Base-by-base conservation (phyloP, 2,113 vertebrate species). In the Danio rerio region DNA sequence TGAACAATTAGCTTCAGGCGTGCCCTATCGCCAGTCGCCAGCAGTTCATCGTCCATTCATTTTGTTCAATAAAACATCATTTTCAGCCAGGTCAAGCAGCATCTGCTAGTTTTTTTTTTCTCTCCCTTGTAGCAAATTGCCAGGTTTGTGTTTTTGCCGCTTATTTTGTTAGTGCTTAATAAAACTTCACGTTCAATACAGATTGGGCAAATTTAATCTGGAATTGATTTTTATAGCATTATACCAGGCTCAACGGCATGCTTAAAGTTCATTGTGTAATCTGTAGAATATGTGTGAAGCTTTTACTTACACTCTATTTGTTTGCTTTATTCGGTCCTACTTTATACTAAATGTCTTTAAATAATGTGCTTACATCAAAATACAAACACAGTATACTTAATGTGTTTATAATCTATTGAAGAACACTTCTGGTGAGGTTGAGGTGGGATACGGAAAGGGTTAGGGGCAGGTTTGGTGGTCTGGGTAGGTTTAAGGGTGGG, bases 231-330 rank as follows among this genome's bases (percentile, higher is more conserved):
- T 81, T 59, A 71, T 85, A 77, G 4, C 69, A 49, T 18, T 31
- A 65, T 55, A 15, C 13, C 73, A 42, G 80, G 85, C 52, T 86
- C 84, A 89, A 88, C 88, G 0, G 7, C 50, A 61, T 53, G 45
- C 62, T 53, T 52, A 21, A n/a, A n/a, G 69, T 61, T 65, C 79
- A 47, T 84, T 84, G 61, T 62, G 40, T 66, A 80, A 81, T 84
- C 69, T 82, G 69, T 71, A 75, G 85, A 9, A 66, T 65, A 76
- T 87, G 84, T 72, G 52, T 84, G 66, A n/a, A 80, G 10, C 8
- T 55, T 86, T 87, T 85, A 86, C 81, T 50, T 20, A 20, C 43
- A 78, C 69, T 81, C 87, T 84, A 43, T 63, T 62, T 69, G 73
- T 82, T 52, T 55, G 73, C 42, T 69, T 55, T 42, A 40, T 76